Conservation (phyloP, 2,888 invertebrate genomes). For the Lepidochrysops patricia region DNA sequence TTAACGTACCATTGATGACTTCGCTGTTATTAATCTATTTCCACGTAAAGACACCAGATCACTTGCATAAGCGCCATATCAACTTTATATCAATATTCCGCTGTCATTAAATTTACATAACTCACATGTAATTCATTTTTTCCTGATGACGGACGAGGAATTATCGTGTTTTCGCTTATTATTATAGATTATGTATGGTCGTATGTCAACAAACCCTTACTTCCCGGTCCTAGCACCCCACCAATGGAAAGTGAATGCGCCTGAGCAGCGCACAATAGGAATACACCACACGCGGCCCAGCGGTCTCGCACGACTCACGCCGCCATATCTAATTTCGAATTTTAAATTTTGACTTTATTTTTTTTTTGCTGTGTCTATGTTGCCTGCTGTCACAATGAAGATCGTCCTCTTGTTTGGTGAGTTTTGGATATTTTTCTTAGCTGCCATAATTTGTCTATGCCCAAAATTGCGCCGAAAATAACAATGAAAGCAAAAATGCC, state of each 20-base stretch:
- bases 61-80: slow-evolving; percentile 19
- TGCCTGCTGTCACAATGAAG: slow-evolving; percentile 43
- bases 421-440: slow-evolving; percentile 30
- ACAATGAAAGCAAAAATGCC: not conserved
- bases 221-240: slow-evolving; percentile 58
- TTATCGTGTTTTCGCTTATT: slow-evolving; percentile 18
- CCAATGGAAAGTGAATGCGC: slow-evolving; percentile 71
- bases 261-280: slow-evolving; percentile 33
- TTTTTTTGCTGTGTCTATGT: slow-evolving; percentile 46
- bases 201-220: slow-evolving; percentile 59
- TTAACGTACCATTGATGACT: not conserved
- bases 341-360: slow-evolving; percentile 28
- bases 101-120: slow-evolving; percentile 4
- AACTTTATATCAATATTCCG: not conserved
- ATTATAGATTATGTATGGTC: slow-evolving; percentile 20
- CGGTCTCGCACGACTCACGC: slow-evolving; percentile 59
- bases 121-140: slow-evolving; percentile 11
- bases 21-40: not conserved
- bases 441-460: not conserved
- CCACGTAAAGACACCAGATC: not conserved
- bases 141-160: slow-evolving; percentile 9
- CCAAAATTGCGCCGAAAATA: not conserved
- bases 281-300: slow-evolving; percentile 55
- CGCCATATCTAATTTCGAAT: slow-evolving; percentile 38
- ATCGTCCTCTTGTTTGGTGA: slow-evolving; percentile 55